phyloP scores from a whole-genome alignment of 2,797 vertebrate species.

The Hippopotamyrus pictus region DNA sequence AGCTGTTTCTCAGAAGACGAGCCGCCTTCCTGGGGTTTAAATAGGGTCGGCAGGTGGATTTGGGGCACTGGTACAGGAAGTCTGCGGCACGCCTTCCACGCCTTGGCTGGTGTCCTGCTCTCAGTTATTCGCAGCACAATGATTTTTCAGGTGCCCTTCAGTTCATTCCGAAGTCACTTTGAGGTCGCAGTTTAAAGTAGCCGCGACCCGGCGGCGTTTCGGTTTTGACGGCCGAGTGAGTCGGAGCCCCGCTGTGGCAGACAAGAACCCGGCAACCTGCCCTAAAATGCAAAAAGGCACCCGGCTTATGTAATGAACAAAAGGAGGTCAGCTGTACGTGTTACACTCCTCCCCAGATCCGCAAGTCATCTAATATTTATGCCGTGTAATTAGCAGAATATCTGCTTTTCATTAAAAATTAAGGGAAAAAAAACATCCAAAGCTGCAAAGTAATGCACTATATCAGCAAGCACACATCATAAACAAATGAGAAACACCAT shows the following conservation, averaged over 20 bases:
- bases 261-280: not conserved
- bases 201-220: not conserved
- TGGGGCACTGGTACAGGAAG: not conserved
- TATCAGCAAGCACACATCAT: not conserved
- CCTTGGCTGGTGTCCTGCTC: not conserved
- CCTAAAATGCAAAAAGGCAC: not conserved
- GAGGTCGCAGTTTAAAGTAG: not conserved
- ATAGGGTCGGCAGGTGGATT: not conserved
- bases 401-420: conserved; percentile 1
- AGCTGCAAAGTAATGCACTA: conserved; percentile 7
- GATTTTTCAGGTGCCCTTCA: not conserved
- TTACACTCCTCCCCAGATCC: not conserved
- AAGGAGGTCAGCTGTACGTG: not conserved
- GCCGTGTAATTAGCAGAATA: not conserved
- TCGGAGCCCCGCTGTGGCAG: not conserved
- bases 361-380: not conserved
- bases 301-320: not conserved
- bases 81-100: not conserved
- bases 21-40: not conserved
- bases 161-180: not conserved
- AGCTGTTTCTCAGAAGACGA: not conserved
- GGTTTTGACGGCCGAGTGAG: not conserved
- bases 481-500: not conserved
- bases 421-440: not conserved
- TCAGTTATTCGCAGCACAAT: not conserved